Evolutionary conservation across 2,113 vertebrate genomes (phyloP).

Genomic region (Macquaria ambigua): DNA sequence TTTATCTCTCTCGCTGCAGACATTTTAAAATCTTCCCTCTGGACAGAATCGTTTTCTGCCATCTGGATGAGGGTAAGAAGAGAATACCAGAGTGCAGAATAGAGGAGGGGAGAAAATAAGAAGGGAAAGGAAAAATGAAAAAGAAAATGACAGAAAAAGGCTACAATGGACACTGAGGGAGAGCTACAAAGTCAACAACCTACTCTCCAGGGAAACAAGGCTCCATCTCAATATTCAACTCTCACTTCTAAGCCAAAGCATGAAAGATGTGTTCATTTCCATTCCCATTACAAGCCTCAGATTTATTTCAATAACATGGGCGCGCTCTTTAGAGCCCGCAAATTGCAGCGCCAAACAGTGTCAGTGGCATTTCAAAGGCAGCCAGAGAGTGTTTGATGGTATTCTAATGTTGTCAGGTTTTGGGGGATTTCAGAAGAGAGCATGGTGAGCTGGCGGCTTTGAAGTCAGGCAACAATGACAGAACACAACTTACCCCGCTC

Average conservation of each 20-base stretch:
- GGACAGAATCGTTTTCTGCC: conserved; percentile 40
- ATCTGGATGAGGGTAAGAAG: conserved; percentile 32
- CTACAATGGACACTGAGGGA: conserved; percentile 44
- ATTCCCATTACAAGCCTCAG: conserved; percentile 81
- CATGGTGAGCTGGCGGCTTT: conserved; percentile 75
- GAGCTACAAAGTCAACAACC: conserved; percentile 70
- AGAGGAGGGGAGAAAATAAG: conserved; percentile 3
- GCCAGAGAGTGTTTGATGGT: conserved; percentile 79
- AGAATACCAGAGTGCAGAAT: conserved; percentile 5
- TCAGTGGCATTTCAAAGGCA: conserved; percentile 83
- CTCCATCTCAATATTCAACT: conserved; percentile 67
- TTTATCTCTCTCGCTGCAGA: conserved; percentile 45
- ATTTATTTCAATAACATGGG: conserved; percentile 83
- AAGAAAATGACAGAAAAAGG: conserved; percentile 34
- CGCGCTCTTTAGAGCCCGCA: conserved; percentile 73
- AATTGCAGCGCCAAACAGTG: conserved; percentile 82
- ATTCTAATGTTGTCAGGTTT: conserved; percentile 83
- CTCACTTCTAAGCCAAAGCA: conserved; percentile 74
- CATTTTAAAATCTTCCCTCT: conserved; percentile 58
- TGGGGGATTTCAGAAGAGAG: conserved; percentile 67
- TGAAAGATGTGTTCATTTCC: conserved; percentile 82
- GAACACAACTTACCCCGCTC: conserved; percentile 58
- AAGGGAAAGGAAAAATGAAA: background rate
- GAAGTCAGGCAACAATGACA: conserved; percentile 83
- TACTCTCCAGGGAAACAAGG: conserved; percentile 65